These are phyloP conservation scores for Euthynnus affinis DNA, from an alignment of 2,797 vertebrate genomes.

Conservation along the genomic window DNA sequence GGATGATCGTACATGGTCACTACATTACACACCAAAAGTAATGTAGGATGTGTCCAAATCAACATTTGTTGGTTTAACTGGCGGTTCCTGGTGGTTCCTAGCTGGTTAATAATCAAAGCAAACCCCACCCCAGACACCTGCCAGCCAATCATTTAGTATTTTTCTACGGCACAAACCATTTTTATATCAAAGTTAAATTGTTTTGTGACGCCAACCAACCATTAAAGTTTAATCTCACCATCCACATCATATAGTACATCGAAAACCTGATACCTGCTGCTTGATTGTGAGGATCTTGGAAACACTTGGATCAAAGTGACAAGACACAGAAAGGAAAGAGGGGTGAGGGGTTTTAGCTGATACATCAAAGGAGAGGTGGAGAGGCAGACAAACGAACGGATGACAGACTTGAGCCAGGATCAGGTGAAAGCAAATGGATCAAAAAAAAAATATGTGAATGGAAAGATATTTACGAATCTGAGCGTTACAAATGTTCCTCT, in stretches of 20 bases:
- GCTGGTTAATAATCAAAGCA: too few relatives aligned
- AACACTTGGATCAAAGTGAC: not conserved
- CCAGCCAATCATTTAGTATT: too few relatives aligned
- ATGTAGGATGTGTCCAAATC: too few relatives aligned
- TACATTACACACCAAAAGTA: too few relatives aligned
- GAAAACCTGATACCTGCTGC: not conserved
- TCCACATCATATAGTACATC: not conserved
- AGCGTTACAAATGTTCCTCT: constrained; percentile 17
- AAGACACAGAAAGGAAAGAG: not conserved
- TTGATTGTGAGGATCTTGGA: not conserved
- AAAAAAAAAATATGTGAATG: constrained; percentile 1
- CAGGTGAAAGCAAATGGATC: constrained; percentile 2
- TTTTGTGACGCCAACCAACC: too few relatives aligned
- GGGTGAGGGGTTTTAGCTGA: not conserved
- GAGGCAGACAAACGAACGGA: not conserved
- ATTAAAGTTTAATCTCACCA: not conserved
- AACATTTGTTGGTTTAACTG: too few relatives aligned
- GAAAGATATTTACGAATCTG: constrained; percentile 20
- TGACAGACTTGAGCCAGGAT: not conserved
- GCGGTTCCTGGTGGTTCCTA: too few relatives aligned
- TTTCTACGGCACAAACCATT: too few relatives aligned
- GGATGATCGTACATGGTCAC: too few relatives aligned
- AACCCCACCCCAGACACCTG: too few relatives aligned
- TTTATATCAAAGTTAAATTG: too few relatives aligned
- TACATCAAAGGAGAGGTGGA: not conserved